Evolutionary conservation across 2,888 invertebrate species (phyloP).

Genomic region (Sinelater perroti): DNA sequence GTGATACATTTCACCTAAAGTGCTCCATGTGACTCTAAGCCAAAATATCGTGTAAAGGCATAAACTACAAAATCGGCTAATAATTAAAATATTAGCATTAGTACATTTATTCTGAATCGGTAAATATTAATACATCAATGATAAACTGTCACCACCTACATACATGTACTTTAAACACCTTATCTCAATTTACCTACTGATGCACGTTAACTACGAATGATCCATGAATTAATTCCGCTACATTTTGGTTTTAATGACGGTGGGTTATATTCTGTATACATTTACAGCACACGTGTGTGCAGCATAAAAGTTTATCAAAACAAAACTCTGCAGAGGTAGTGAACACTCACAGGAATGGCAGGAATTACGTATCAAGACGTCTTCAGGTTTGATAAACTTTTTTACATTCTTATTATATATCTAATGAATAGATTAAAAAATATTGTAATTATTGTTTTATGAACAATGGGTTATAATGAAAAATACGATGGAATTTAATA

Average conservation of each 20-base stretch:
- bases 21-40: conserved; percentile 21
- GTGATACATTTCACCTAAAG: conserved; percentile 31
- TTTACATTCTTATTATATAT: too few species aligned
- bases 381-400: conserved; percentile 17
- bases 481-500: too few species aligned
- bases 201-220: background rate
- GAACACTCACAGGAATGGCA: background rate
- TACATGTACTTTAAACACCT: conserved; percentile 23
- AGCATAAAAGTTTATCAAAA: conserved; percentile 19
- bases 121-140: conserved; percentile 41
- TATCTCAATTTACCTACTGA: conserved; percentile 8
- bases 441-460: too few species aligned
- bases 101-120: conserved; percentile 34
- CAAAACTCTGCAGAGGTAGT: background rate
- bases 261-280: conserved; percentile 3
- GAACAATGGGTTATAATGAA: too few species aligned
- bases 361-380: too few species aligned
- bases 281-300: conserved; percentile 8
- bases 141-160: conserved; percentile 31
- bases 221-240: background rate
- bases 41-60: conserved; percentile 21
- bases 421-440: too few species aligned
- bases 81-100: conserved; percentile 21
- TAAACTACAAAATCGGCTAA: conserved; percentile 19
- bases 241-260: background rate